Evolutionary conservation across 2,888 invertebrate genomes (phyloP).

Genomic region (Leucoma salicis): DNA sequence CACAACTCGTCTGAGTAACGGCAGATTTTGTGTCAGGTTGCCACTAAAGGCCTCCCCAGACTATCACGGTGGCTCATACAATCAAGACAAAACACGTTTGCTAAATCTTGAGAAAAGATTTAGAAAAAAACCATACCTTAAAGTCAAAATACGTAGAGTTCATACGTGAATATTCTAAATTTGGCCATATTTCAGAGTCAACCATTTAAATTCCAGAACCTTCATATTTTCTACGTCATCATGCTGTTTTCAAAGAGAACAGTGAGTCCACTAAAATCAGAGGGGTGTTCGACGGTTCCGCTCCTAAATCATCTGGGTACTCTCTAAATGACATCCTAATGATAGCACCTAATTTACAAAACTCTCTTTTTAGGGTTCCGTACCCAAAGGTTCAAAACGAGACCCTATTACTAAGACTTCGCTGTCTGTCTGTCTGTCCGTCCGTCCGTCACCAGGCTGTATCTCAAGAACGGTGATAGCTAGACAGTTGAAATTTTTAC

Average conservation of each 20-base stretch:
- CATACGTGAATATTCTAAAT: conserved; percentile 3
- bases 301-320: conserved; percentile 10
- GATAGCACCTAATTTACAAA: conserved; percentile 17
- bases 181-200: conserved; percentile 1
- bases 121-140: background rate
- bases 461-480: too few species aligned
- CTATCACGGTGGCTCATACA: conserved; percentile 22
- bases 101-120: conserved; percentile 6
- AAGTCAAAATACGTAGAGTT: conserved; percentile 7
- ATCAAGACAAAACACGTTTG: conserved; percentile 16
- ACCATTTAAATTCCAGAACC: background rate
- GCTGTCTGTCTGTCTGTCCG: too few species aligned
- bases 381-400: too few species aligned
- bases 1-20: conserved; percentile 1
- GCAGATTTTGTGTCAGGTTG: conserved; percentile 16
- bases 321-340: conserved; percentile 17
- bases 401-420: too few species aligned
- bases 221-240: conserved; percentile 16
- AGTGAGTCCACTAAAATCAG: conserved; percentile 19
- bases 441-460: too few species aligned
- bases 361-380: too few species aligned
- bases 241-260: conserved; percentile 13
- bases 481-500: too few species aligned
- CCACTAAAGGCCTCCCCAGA: conserved; percentile 4
- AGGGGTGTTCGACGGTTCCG: conserved; percentile 23